phyloP scores from a whole-genome alignment of 2,888 invertebrate genomes.

The Pterostichus madidus region DNA sequence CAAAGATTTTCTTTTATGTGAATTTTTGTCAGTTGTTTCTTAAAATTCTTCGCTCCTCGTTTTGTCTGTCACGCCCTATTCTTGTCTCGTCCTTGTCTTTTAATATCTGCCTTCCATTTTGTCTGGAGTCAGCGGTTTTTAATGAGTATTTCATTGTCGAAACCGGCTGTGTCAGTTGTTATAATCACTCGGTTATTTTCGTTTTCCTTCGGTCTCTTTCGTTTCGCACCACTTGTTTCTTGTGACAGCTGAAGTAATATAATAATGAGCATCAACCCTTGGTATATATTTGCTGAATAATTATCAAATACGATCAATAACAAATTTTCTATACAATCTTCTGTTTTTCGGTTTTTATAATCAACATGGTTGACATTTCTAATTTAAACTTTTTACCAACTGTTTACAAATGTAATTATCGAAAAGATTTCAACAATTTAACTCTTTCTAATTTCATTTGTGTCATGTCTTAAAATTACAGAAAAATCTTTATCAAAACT shows the following conservation, averaged over 20 bases:
- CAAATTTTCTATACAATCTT: background rate
- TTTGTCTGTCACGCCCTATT: conserved; percentile 41
- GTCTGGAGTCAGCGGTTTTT: conserved; percentile 63
- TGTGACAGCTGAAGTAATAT: conserved; percentile 49
- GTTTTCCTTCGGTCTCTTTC: conserved; percentile 45
- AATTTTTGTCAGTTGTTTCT: conserved; percentile 51
- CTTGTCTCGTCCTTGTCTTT: conserved; percentile 41
- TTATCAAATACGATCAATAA: conserved; percentile 38
- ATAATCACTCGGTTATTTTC: conserved; percentile 52
- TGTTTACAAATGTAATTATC: background rate
- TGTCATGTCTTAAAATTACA: background rate
- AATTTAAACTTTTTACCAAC: conserved; percentile 15
- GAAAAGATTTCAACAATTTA: too few relatives aligned
- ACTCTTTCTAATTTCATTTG: background rate
- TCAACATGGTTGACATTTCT: conserved; percentile 6
- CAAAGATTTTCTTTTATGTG: conserved; percentile 49
- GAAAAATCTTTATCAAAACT: conserved; percentile 5
- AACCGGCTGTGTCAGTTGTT: conserved; percentile 65
- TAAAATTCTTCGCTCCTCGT: conserved; percentile 38
- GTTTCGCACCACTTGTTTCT: conserved; percentile 46
- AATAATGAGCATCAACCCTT: conserved; percentile 46
- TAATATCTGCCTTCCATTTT: conserved; percentile 54
- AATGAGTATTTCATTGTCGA: conserved; percentile 66
- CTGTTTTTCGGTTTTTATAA: conserved; percentile 4
- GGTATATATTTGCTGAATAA: conserved; percentile 48